These are phyloP conservation scores for Rallus crepitans DNA, from an alignment of 2,797 vertebrate species.

Conservation along the genomic window DNA sequence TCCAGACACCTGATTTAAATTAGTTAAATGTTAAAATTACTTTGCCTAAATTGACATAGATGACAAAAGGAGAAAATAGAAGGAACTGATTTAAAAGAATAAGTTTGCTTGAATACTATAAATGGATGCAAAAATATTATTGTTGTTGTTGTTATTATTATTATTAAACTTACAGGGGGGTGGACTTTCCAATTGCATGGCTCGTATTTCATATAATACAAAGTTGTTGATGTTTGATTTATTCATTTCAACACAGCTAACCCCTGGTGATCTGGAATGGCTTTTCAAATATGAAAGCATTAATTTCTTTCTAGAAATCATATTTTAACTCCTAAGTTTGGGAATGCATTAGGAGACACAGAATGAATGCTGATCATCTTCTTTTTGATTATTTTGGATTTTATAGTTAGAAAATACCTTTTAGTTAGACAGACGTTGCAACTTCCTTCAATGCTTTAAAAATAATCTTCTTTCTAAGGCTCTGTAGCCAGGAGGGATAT, in stretches of 20 bases:
- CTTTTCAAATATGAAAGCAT: constrained; percentile 34
- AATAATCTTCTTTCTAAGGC: background rate
- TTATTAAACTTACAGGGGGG: background rate
- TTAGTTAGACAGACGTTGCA: background rate
- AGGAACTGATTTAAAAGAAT: constrained; percentile 21
- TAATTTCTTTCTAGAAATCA: background rate
- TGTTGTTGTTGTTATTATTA: too few species aligned
- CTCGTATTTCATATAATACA: background rate
- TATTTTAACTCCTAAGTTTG: background rate
- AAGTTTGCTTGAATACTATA: background rate
- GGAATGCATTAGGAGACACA: background rate
- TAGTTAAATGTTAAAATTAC: background rate
- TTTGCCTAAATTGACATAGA: background rate
- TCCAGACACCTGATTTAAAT: constrained; percentile 18
- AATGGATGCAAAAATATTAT: background rate
- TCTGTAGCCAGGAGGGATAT: background rate
- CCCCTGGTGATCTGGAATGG: constrained; percentile 4
- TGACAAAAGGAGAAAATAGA: constrained; percentile 20
- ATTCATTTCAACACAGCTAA: constrained; percentile 1
- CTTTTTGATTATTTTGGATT: background rate
- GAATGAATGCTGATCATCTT: background rate
- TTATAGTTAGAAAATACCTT: background rate
- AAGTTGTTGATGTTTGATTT: constrained; percentile 46
- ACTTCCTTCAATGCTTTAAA: background rate
- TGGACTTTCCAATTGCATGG: background rate